Conservation (phyloP, 1,140 invertebrate genomes). For the Drosophila sp. region DNA sequence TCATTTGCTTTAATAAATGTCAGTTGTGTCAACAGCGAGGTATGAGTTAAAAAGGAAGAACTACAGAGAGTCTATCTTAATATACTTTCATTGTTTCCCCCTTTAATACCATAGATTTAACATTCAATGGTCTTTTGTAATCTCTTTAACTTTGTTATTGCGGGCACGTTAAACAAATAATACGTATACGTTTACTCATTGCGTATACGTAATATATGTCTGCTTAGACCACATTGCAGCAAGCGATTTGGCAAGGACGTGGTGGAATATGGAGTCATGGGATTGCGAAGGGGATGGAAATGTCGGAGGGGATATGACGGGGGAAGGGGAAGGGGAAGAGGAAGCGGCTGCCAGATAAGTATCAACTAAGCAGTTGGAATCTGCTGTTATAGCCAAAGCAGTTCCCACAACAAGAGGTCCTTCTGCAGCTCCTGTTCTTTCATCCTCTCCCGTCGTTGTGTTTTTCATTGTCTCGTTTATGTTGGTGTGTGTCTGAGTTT, state of each 20-base stretch:
- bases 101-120: constrained; percentile 10
- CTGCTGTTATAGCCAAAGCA: constrained; percentile 72
- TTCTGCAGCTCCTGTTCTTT: constrained; percentile 8
- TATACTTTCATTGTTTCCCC: background rate
- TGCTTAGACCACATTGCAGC: constrained; percentile 12
- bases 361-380: constrained; percentile 80
- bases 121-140: constrained; percentile 56
- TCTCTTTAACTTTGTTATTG: constrained; percentile 61
- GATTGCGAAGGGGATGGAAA: no score
- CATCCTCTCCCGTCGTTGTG: constrained; percentile 31
- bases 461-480: background rate
- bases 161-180: constrained; percentile 72
- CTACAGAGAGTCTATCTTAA: background rate
- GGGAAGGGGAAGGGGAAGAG: background rate
- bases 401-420: constrained; percentile 53
- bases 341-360: constrained; percentile 56
- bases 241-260: constrained; percentile 2
- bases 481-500: constrained; percentile 14
- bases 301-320: no score
- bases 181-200: constrained; percentile 68
- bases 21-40: background rate
- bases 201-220: constrained; percentile 58
- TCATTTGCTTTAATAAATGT: background rate
- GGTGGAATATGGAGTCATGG: background rate
- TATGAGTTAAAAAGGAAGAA: background rate